Conservation (phyloP, 2,113 vertebrate species). For the Amphiprion ocellaris region DNA sequence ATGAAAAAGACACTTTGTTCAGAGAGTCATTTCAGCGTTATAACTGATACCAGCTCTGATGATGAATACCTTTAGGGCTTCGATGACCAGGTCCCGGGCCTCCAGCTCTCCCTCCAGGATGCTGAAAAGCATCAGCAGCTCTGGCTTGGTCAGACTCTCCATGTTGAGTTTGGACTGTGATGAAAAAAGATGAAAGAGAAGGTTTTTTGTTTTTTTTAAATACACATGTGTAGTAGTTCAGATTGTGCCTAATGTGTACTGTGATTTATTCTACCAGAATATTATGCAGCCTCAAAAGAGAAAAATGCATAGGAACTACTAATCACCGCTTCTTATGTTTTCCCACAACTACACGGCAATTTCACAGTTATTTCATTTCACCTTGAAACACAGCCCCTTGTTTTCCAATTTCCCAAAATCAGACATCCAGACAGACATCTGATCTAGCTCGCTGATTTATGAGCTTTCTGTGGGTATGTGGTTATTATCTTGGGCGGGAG, state of each 20-base stretch:
- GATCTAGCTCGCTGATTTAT: slow-evolving; percentile 42
- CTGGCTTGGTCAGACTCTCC: slow-evolving; percentile 95
- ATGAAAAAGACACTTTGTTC: not conserved
- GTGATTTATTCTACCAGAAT: not conserved
- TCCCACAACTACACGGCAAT: not conserved
- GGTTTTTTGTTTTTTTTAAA: not conserved
- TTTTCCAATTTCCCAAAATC: slow-evolving; percentile 28
- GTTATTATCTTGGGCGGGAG: slow-evolving; percentile 18
- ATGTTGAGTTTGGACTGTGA: slow-evolving; percentile 94
- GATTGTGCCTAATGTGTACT: not conserved
- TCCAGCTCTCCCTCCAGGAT: slow-evolving; percentile 97
- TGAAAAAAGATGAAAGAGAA: slow-evolving; percentile 29
- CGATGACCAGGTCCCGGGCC: slow-evolving; percentile 95
- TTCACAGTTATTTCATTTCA: slow-evolving; percentile 8
- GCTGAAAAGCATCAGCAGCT: slow-evolving; percentile 95
- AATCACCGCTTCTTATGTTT: not conserved
- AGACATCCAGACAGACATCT: slow-evolving; percentile 37
- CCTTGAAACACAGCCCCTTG: slow-evolving; percentile 14
- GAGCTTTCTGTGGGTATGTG: slow-evolving; percentile 30
- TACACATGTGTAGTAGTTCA: no score
- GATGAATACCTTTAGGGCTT: slow-evolving; percentile 93
- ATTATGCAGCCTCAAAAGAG: not conserved
- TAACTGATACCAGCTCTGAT: slow-evolving; percentile 9
- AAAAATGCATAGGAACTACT: slow-evolving; percentile 14
- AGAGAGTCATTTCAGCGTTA: not conserved